A percentile compares a stretch with the other conserved stretches of the same genome.
Evolutionary conservation across 2,113 vertebrate species (phyloP).

Genomic region (Mesoclemmys tuberculata): DNA sequence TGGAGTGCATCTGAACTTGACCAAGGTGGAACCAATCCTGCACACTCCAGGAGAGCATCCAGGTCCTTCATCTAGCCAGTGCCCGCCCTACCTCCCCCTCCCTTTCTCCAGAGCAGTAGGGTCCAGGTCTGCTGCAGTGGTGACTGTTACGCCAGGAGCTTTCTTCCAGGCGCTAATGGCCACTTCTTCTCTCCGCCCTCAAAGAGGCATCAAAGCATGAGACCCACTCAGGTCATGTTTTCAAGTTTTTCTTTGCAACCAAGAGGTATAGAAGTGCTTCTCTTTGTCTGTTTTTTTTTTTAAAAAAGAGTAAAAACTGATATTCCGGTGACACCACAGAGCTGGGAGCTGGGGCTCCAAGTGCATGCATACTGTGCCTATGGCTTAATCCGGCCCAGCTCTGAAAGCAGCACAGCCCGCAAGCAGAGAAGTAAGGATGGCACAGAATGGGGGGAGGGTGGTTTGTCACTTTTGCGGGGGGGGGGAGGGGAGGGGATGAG

Average conservation of each 20-base stretch:
- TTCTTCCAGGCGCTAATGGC: not conserved
- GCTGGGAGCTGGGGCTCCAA: not conserved
- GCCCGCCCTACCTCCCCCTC: not conserved
- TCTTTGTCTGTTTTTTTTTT: too few species aligned
- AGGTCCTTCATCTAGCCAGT: not conserved
- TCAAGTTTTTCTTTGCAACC: not conserved
- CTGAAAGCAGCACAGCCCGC: not conserved
- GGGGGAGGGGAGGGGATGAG: too few species aligned
- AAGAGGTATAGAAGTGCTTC: not conserved
- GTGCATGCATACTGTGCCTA: not conserved
- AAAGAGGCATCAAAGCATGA: not conserved
- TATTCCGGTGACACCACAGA: not conserved
- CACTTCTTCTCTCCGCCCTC: not conserved
- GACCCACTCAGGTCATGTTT: not conserved
- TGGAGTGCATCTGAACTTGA: not conserved
- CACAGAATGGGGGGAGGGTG: too few species aligned
- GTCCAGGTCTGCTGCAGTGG: not conserved
- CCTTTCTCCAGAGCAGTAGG: not conserved
- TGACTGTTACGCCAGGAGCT: not conserved
- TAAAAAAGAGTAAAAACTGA: not conserved
- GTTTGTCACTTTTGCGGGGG: too few species aligned
- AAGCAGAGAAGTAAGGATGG: too few species aligned
- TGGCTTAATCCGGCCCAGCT: not conserved
- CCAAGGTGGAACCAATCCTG: not conserved
- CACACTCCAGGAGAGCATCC: too few species aligned